phyloP scores from a whole-genome alignment of 2,888 invertebrate species.

The Eupithecia inturbata region DNA sequence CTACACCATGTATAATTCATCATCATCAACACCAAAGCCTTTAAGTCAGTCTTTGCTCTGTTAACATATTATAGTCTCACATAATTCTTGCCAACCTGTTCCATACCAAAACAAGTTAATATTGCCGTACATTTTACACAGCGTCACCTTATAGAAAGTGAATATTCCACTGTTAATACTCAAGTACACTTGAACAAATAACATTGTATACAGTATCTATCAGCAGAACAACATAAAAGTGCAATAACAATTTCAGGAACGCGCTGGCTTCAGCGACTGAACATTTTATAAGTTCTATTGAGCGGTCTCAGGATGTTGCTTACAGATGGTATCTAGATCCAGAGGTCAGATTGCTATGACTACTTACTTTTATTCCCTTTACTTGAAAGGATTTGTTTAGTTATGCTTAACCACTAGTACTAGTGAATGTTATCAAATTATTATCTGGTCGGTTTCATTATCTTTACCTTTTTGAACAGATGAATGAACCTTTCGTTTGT shows the following conservation, averaged over 20 bases:
- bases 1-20: neutral
- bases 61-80: too few relatives aligned
- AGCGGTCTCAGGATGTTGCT: neutral
- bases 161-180: neutral
- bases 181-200: neutral
- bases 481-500: too few relatives aligned
- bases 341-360: neutral
- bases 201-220: slow-evolving; percentile 2
- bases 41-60: too few relatives aligned
- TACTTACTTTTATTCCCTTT: neutral
- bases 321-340: neutral
- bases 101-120: neutral
- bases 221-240: slow-evolving; percentile 9
- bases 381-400: neutral
- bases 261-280: slow-evolving; percentile 6
- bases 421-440: neutral
- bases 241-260: neutral
- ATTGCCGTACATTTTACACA: neutral
- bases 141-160: neutral
- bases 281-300: slow-evolving; percentile 4
- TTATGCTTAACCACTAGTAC: neutral
- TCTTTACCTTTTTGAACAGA: too few relatives aligned
- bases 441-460: neutral
- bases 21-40: neutral
- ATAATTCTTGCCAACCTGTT: too few relatives aligned